Evolutionary conservation across 1,140 invertebrate species (phyloP), one percentile per base, ranked within the genome.

Genomic region (Drosophila bocqueti): DNA sequence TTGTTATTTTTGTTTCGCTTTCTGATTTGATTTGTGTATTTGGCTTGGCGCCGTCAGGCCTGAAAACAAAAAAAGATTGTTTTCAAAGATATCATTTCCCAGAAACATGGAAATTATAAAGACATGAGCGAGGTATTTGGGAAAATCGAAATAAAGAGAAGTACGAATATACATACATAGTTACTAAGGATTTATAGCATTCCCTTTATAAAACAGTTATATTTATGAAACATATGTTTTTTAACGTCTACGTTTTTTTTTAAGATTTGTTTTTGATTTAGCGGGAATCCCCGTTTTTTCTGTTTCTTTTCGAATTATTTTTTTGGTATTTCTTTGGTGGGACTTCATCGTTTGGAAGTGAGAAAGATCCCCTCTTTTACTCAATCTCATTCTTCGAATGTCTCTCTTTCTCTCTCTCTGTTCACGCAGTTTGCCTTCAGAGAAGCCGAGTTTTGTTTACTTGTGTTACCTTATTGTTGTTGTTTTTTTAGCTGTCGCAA

Each of bases 381-480:
- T 61, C 29, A 18, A 0, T 34, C 29, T 45, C 9, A 18, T 24
- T 43, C 63, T 62, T 31, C 18, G 4, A 24, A 36, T 61, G 1
- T 24, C n/a, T 40, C 43, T 49, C 60, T 26, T 6, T 42, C n/a
- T 43, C 16, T 31, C 3, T 21, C 43, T 38, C 47, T 36, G 36
- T 54, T 75, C 54, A 66, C 72, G 40, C 52, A 76, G n/a, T 67
- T 76, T 46, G 47, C 55, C 73, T 77, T 75, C 74, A 21, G 71
- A 54, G 38, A 76, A 76, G 73, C 61, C 43, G 75, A 57, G 75
- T 61, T 76, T 77, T 68, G 65, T 74, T 74, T 74, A 71, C 36
- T 64, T 64, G 36, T 43, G 49, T 40, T 42, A 40, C 34, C 52
- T 24, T 54, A 64, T 52, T 64, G 31, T 47, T 46, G 43, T 31